Base-by-base conservation (phyloP, 2,797 vertebrate genomes). In the Bufotes viridis region DNA sequence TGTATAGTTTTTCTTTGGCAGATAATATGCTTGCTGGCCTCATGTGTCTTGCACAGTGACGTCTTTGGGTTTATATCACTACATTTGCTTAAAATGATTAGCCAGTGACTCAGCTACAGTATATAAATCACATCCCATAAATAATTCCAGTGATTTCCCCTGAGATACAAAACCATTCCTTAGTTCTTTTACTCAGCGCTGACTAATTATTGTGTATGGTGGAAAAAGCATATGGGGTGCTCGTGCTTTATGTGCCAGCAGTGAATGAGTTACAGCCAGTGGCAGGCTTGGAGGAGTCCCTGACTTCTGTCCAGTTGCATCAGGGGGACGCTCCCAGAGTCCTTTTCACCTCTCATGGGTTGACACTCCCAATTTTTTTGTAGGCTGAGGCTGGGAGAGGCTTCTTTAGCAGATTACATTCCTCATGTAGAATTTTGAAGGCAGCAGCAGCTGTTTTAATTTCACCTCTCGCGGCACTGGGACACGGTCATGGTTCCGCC, bases 71-170 rank as follows among this genome's bases (percentile, higher is more conserved):
- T 89, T 75, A 85, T 89, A 75, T 89, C 75, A 53, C 9, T 29
- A 29, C 83, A 86, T 85, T 89, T 76, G 58, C 78, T 51, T 89
- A 82, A 89, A 81, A 85, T 42, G 49, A 85, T 89, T 89, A 82
- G 83, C 14, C 65, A n/a, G 29, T 85, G 75, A 84, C 65, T 84
- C 67, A 34, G 78, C 65, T 57, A 14, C 51, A 78, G 74, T 24
- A 58, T 69, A 85, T 89, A 89, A 89, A 81, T 89, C 78, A 81
- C 29, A 17, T 81, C 49, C 67, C 81, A 69, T 81, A 85, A 85
- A 58, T 85, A 61, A 81, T 81, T 81, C 67, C 65, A 55, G 10
- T 84, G 63, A 79, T 85, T 74, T 85, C 83, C 83, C 74, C 15
- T 81, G 87, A 51, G 78, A 85, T 22, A 58, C 22, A 17, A 65